Evolutionary conservation across 2,797 vertebrate species (phyloP).

Genomic region (Cirrhinus molitorella): DNA sequence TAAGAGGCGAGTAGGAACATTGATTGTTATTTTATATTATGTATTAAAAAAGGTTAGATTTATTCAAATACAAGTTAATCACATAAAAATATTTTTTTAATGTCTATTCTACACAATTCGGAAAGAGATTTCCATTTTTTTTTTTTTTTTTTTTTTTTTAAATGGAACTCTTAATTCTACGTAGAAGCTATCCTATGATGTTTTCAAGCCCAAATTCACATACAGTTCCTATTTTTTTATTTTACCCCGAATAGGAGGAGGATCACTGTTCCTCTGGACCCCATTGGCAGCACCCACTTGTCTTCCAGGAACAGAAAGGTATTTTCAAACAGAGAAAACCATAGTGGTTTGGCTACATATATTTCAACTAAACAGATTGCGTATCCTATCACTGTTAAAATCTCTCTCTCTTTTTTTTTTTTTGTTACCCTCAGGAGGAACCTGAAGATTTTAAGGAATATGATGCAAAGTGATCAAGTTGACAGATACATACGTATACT

Average conservation of each 20-base stretch:
- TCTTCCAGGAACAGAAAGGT: slow-evolving; percentile 72
- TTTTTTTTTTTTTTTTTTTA: neutral
- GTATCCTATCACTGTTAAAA: neutral
- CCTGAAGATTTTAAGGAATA: slow-evolving; percentile 60
- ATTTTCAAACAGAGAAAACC: neutral
- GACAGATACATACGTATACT: neutral
- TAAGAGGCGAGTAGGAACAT: slow-evolving; percentile 70
- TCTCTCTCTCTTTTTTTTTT: neutral
- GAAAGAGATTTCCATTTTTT: neutral
- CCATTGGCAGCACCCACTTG: slow-evolving; percentile 75
- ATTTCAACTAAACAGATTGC: neutral
- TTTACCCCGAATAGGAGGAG: slow-evolving; percentile 69
- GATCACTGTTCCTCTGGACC: slow-evolving; percentile 74
- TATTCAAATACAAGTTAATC: neutral
- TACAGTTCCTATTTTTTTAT: neutral
- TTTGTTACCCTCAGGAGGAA: slow-evolving; percentile 70
- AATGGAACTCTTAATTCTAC: neutral
- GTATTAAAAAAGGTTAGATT: neutral
- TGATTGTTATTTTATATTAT: neutral
- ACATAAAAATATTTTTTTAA: neutral
- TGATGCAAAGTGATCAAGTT: slow-evolving; percentile 50
- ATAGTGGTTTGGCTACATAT: neutral
- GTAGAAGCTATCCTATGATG: neutral
- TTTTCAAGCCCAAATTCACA: neutral
- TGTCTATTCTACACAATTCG: neutral